Evolutionary conservation across 2,113 vertebrate species (phyloP).

Genomic region (Gulo gulo): DNA sequence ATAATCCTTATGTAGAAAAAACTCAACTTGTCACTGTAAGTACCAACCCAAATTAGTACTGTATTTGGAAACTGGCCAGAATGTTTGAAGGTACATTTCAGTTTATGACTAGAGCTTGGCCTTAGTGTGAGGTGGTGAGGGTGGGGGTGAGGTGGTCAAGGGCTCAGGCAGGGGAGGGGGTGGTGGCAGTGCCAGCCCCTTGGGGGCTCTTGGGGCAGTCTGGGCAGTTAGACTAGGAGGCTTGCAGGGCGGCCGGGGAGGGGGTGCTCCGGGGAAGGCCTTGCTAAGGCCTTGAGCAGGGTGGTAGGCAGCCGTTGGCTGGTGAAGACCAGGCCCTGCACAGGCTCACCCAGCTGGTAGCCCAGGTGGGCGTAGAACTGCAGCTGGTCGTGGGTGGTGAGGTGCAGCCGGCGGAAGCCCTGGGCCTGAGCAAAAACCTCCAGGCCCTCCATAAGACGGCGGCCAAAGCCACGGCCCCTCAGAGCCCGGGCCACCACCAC

Average conservation of each 20-base stretch:
- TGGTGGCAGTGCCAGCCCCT: slow-evolving; percentile 19
- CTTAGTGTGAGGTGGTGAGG: neutral
- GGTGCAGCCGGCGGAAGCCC: slow-evolving; percentile 87
- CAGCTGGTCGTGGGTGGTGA: slow-evolving; percentile 95
- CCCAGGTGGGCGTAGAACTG: slow-evolving; percentile 94
- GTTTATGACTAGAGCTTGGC: neutral
- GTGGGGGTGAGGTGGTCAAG: neutral
- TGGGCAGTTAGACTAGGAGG: neutral
- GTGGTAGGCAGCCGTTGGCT: slow-evolving; percentile 83
- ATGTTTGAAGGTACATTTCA: neutral
- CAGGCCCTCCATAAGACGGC: slow-evolving; percentile 90
- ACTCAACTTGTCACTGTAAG: neutral
- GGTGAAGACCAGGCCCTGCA: slow-evolving; percentile 89
- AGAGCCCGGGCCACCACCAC: slow-evolving; percentile 90
- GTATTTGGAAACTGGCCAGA: neutral
- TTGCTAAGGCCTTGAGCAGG: slow-evolving; percentile 83
- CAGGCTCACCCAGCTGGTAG: slow-evolving; percentile 87
- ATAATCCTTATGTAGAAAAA: neutral
- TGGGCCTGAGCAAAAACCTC: slow-evolving; percentile 87
- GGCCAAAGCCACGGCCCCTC: slow-evolving; percentile 91
- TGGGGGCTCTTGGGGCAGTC: neutral
- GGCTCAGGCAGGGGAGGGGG: slow-evolving; percentile 43
- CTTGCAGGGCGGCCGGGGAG: neutral
- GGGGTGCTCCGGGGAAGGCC: slow-evolving; percentile 81
- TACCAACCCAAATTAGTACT: neutral